Base-by-base conservation (phyloP, 2,888 invertebrate genomes). In the Stenchaetothrips biformis region DNA sequence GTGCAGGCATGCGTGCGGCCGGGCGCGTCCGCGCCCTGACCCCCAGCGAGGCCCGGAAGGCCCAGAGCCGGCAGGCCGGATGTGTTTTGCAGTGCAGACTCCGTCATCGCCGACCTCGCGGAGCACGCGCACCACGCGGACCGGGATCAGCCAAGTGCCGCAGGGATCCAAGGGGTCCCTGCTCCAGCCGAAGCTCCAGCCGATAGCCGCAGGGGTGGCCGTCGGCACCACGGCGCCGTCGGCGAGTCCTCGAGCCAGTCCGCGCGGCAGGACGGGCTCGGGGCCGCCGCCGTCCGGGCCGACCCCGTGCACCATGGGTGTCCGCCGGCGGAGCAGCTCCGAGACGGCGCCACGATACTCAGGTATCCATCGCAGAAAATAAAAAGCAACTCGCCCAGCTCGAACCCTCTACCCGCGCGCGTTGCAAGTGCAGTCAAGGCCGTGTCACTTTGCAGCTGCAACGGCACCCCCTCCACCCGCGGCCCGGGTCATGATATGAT, bases 181-280 rank as follows among this genome's bases (percentile, higher is more conserved):
- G 62, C 62, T 7, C 21, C 67, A 67, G 18, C 62, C 8, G 67
- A n/a, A 21, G 67, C 67, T 9, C 21, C 21, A 7, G 67, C 67
- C 21, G 67, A 21, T 25, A 25, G 21, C 7, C 11, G 21, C 21
- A 7, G 11, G 67, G 21, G 21, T 11, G 7, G 21, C 21, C 67
- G 11, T 11, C 67, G 8, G 2, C 21, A 25, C 67, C 21, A 21
- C 67, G 21, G 21, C 67, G 67, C 21, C 67, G 21, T 74, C 67
- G 67, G 67, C 67, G 67, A 74, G 67, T 8, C 67, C 67, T 11
- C 67, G 67, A 25, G 21, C 67, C 2, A 25, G 67, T 74, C 67
- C 67, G 67, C 67, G 67, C 21, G 67, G 21, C 67, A 74, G 67
- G 67, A 74, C 67, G 25, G 67, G 67, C 67, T 74, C 67, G 67